phyloP scores from a whole-genome alignment of 1,140 invertebrate species.

The Mizuhopecten yessoensis region DNA sequence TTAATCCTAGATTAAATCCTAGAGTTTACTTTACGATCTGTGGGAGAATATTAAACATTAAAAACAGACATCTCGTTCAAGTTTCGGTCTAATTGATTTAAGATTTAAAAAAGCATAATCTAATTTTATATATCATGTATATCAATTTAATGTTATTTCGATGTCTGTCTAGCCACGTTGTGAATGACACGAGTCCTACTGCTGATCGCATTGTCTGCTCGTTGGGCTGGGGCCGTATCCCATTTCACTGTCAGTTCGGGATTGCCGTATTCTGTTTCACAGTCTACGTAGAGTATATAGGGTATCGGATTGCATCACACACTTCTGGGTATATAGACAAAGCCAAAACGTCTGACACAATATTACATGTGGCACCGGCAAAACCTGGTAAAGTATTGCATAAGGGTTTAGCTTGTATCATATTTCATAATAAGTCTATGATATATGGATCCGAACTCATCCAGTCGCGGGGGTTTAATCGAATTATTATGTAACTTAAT shows the following conservation, averaged over 20 bases:
- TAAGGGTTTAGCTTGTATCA: background rate
- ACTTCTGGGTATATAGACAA: background rate
- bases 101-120: background rate
- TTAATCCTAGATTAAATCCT: too few species aligned
- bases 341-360: background rate
- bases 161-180: background rate
- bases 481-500: background rate
- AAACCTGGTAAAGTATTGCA: background rate
- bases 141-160: background rate
- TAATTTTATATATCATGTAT: conserved; percentile 2
- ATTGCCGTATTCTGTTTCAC: background rate
- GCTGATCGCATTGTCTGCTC: background rate
- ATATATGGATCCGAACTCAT: background rate
- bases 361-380: background rate
- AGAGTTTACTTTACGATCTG: too few species aligned
- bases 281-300: background rate
- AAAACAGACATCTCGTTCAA: background rate
- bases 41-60: background rate
- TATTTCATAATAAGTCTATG: background rate
- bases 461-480: background rate
- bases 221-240: background rate
- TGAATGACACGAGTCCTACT: background rate
- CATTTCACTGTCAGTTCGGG: background rate
- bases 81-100: background rate
- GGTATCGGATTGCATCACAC: background rate